These are phyloP conservation scores for Apteryx owenii DNA, from an alignment of 2,113 vertebrate genomes.

Conservation along the genomic window DNA sequence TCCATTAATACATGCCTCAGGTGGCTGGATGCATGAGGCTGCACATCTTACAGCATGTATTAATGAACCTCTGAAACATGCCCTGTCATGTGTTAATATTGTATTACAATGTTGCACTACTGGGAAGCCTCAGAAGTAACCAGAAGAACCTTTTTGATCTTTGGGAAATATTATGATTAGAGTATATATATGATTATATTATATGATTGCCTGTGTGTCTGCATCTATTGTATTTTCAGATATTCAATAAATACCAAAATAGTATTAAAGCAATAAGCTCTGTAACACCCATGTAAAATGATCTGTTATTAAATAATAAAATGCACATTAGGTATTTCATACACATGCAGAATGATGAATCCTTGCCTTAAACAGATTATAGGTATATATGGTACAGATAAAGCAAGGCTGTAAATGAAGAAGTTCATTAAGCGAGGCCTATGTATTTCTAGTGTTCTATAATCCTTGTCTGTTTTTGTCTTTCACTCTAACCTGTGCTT, in stretches of 20 bases:
- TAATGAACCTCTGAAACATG: constrained; percentile 54
- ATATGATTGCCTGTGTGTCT: not conserved
- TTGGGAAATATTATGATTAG: constrained; percentile 10
- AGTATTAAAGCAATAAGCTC: not conserved
- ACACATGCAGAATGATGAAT: not conserved
- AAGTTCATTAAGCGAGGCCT: not conserved
- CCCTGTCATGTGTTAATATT: not conserved
- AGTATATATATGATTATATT: too few species aligned
- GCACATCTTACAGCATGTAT: constrained; percentile 43
- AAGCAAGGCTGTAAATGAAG: not conserved
- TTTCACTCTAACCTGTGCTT: not conserved
- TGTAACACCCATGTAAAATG: not conserved
- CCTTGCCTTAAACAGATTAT: not conserved
- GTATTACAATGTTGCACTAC: not conserved
- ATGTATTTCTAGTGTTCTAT: not conserved
- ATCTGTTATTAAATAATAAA: not conserved
- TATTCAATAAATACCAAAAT: not conserved
- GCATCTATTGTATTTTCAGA: not conserved
- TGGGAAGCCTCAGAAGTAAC: constrained; percentile 4
- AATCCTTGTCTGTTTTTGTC: not conserved
- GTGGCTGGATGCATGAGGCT: constrained; percentile 40
- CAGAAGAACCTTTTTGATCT: not conserved
- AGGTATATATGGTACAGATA: not conserved
- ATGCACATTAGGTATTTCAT: not conserved
- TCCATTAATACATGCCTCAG: constrained; percentile 52